Percentiles rank a stretch among this genome's conserved stretches.
These are phyloP conservation scores for Eucidaris tribuloides DNA, from an alignment of 35 echinoderm and acorn worm species.

Conservation along the genomic window DNA sequence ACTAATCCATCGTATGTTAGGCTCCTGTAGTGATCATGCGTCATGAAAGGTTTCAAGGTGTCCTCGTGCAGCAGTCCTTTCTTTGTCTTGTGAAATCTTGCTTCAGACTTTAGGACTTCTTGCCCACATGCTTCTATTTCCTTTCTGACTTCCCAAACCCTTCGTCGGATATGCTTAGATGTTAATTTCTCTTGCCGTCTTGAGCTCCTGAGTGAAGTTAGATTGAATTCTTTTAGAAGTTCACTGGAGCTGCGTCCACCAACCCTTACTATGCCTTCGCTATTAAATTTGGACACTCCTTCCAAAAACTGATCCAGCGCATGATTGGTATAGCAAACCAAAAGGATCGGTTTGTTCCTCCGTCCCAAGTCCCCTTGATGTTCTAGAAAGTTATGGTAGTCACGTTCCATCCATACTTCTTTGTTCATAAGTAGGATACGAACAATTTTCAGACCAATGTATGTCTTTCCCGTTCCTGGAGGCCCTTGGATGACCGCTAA, in stretches of 20 bases:
- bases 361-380: not conserved
- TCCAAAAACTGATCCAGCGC: conserved; percentile 92
- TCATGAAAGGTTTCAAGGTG: conserved; percentile 10
- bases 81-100: conserved; percentile 1
- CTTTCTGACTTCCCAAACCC: not conserved
- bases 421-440: conserved; percentile 54
- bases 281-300: conserved; percentile 39
- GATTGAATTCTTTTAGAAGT: conserved; percentile 32
- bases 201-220: not conserved
- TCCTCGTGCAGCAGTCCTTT: conserved; percentile 3
- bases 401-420: not conserved
- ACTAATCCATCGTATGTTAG: no score
- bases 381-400: not conserved
- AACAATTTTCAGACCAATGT: conserved; percentile 84
- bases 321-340: conserved; percentile 92
- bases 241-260: conserved; percentile 73
- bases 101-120: not conserved
- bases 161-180: no score
- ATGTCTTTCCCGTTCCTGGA: conserved; percentile 95
- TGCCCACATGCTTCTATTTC: not conserved
- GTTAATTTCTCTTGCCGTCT: not conserved
- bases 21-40: not conserved
- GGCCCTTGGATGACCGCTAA: conserved; percentile 91
- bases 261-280: conserved; percentile 52
- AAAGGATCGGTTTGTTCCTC: conserved; percentile 39